Percentiles rank a stretch among this genome's conserved stretches.
Conservation (phyloP, 2,113 vertebrate genomes). For the Anarhynchus alexandrinus region DNA sequence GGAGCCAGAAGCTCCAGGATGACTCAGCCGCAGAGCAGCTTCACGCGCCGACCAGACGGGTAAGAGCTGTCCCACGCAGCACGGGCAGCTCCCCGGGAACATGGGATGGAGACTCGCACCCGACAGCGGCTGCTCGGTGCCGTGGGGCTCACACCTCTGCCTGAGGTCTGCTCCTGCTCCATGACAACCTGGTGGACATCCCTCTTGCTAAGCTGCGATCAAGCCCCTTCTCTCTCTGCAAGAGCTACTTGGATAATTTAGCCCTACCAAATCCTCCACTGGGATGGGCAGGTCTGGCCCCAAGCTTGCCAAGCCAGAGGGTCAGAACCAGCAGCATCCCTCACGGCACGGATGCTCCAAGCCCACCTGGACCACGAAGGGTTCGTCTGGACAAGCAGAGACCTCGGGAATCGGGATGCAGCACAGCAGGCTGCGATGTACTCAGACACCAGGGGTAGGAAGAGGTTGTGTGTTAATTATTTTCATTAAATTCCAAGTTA, state of each 20-base stretch:
- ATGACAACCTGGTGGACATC: background rate
- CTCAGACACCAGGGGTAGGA: background rate
- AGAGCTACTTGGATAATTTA: background rate
- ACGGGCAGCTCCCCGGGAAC: background rate
- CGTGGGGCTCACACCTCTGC: background rate
- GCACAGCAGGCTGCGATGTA: background rate
- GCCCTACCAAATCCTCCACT: background rate
- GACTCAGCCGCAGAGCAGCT: background rate
- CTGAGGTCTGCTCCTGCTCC: background rate
- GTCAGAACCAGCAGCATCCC: background rate
- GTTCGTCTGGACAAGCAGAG: background rate
- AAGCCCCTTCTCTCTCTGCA: background rate
- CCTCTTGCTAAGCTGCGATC: background rate
- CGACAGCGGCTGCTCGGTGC: rapidly evolving
- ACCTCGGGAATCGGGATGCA: background rate
- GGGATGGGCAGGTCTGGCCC: background rate
- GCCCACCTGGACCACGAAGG: background rate
- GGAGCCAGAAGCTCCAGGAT: background rate
- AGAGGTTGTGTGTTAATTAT: background rate
- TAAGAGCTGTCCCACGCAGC: background rate
- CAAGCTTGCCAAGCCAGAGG: background rate
- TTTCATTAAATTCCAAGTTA: background rate
- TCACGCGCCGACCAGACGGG: rapidly evolving
- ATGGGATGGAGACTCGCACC: background rate
- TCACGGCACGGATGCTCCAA: background rate